These are phyloP conservation scores for Asbolus verrucosus DNA, from an alignment of 1,140 invertebrate genomes.

Conservation along the genomic window DNA sequence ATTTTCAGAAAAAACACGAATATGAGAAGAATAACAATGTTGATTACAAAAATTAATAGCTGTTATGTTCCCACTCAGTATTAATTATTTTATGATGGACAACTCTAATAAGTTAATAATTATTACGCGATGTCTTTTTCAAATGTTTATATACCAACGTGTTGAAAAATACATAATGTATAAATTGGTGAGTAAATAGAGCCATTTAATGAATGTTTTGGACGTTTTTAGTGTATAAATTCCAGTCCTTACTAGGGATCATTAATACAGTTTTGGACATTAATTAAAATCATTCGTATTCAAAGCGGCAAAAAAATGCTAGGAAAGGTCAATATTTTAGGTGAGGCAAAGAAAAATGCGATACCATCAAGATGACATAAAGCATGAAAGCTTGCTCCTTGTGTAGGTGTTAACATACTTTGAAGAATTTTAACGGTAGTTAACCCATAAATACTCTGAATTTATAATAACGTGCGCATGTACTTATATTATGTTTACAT, in stretches of 20 bases:
- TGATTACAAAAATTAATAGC: too few species aligned
- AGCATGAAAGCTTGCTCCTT: slow-evolving; percentile 2
- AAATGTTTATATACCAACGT: not conserved
- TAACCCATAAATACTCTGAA: slow-evolving; percentile 7
- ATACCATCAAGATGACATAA: slow-evolving; percentile 1
- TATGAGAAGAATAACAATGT: too few species aligned
- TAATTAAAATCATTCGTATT: slow-evolving; percentile 11
- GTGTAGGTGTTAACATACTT: slow-evolving; percentile 34
- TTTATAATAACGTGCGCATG: slow-evolving; percentile 14
- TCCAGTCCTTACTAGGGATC: too few species aligned
- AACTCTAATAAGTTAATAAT: too few species aligned
- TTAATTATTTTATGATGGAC: too few species aligned
- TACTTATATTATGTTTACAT: slow-evolving; percentile 11
- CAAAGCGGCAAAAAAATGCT: not conserved
- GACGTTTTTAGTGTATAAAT: not conserved
- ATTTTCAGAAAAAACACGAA: too few species aligned
- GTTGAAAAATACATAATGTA: not conserved
- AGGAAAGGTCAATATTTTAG: not conserved
- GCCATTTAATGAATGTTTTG: not conserved
- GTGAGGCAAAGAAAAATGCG: slow-evolving; percentile 15
- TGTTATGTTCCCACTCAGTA: too few species aligned
- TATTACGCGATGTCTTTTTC: not conserved
- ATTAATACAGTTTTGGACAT: not conserved
- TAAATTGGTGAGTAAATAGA: not conserved
- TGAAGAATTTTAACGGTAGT: slow-evolving; percentile 10